Conservation (phyloP, 1,140 invertebrate species). For the Aphis craccivora region DNA sequence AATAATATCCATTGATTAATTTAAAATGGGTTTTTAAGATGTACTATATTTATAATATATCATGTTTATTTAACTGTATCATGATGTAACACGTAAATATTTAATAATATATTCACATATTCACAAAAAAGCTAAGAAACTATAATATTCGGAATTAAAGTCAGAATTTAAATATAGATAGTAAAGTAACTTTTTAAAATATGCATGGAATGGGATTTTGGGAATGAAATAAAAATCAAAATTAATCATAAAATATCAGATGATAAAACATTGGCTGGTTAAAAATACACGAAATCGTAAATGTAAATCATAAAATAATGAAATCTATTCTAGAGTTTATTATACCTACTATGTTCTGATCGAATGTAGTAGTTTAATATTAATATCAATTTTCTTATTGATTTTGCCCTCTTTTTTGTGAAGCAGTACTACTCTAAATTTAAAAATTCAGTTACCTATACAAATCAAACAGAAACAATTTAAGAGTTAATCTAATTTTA, state of each 20-base stretch:
- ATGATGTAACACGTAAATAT: background rate
- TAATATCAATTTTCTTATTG: background rate
- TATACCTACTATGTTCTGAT: background rate
- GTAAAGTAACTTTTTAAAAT: constrained; percentile 22
- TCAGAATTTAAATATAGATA: background rate
- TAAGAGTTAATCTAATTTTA: too few species aligned
- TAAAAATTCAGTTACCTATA: background rate
- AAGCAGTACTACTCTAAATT: background rate
- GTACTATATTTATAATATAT: background rate
- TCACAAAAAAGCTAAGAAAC: background rate
- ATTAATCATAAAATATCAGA: background rate
- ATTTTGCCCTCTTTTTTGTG: background rate
- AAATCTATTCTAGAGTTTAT: background rate
- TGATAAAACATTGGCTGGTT: background rate
- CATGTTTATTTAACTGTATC: background rate
- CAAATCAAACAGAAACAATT: background rate
- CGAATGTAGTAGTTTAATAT: background rate
- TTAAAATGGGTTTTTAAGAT: background rate
- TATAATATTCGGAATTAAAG: background rate
- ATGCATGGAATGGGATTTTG: constrained; percentile 17
- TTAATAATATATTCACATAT: background rate
- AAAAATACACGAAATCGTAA: background rate
- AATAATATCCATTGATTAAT: background rate
- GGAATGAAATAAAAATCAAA: background rate
- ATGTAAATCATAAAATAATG: background rate